These are phyloP conservation scores for Leucoptera coffeella DNA, from an alignment of 2,888 invertebrate genomes.

Conservation along the genomic window DNA sequence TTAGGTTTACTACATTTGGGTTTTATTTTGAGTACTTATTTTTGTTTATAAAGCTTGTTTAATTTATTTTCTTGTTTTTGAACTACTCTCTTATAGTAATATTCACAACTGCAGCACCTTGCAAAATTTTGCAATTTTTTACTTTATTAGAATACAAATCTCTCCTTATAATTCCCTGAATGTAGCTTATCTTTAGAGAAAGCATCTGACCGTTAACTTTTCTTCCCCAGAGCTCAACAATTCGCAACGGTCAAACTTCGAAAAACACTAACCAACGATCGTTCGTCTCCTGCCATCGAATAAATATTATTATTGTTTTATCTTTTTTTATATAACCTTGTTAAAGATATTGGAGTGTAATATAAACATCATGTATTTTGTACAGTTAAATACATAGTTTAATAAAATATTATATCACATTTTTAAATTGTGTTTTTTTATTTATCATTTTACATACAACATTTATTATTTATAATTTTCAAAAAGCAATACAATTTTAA, in stretches of 20 bases:
- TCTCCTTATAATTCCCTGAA: no score
- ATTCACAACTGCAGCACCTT: slow-evolving; percentile 3
- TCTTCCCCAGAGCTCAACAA: slow-evolving; percentile 68
- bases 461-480: no score
- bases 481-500: no score
- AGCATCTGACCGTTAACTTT: no score
- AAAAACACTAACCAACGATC: slow-evolving; percentile 81
- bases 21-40: no score
- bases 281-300: slow-evolving; percentile 72
- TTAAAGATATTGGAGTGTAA: slow-evolving; percentile 44
- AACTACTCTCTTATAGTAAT: slow-evolving; percentile 1
- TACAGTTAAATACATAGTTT: slow-evolving; percentile 53
- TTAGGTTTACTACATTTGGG: slow-evolving; percentile 18
- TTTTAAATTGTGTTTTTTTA: slow-evolving; percentile 30
- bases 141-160: no score
- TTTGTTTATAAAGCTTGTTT: slow-evolving; percentile 8
- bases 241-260: slow-evolving; percentile 86
- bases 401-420: slow-evolving; percentile 51
- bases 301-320: slow-evolving; percentile 15
- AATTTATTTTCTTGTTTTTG: slow-evolving; percentile 5
- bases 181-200: no score
- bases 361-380: slow-evolving; percentile 49
- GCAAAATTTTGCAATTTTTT: no score
- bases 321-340: slow-evolving; percentile 28
- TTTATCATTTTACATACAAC: no score